Evolutionary conservation across 2,113 vertebrate species (phyloP).

Genomic region (Hydrolagus affinis): DNA sequence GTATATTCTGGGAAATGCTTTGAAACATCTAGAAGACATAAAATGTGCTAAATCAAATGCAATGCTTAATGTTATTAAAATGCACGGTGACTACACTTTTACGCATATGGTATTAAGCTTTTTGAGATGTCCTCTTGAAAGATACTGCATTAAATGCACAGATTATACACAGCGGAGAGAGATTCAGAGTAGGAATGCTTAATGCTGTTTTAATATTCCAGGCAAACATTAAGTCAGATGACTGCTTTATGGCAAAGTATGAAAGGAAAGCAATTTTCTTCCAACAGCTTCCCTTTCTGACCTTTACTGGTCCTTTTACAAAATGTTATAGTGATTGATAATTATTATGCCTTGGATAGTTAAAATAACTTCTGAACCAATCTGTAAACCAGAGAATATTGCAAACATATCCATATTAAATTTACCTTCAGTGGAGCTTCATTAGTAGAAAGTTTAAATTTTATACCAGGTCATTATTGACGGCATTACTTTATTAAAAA

Average conservation of each 20-base stretch:
- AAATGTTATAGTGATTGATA: neutral
- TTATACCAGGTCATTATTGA: neutral
- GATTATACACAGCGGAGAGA: neutral
- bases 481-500: neutral
- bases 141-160: neutral
- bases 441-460: neutral
- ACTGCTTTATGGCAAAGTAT: neutral
- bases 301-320: neutral
- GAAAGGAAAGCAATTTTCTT: neutral
- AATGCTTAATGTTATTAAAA: no score
- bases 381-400: neutral
- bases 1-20: no score
- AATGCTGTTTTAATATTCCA: neutral
- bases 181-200: neutral
- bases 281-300: neutral
- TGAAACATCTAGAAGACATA: no score
- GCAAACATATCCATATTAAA: neutral
- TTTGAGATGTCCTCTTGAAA: no score
- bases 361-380: neutral
- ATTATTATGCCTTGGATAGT: neutral
- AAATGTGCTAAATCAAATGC: no score
- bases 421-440: neutral
- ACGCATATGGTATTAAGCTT: no score
- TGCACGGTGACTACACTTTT: no score
- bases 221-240: neutral